These are phyloP conservation scores for Odobenus rosmarus DNA, from an alignment of 2,113 vertebrate genomes.

Conservation along the genomic window DNA sequence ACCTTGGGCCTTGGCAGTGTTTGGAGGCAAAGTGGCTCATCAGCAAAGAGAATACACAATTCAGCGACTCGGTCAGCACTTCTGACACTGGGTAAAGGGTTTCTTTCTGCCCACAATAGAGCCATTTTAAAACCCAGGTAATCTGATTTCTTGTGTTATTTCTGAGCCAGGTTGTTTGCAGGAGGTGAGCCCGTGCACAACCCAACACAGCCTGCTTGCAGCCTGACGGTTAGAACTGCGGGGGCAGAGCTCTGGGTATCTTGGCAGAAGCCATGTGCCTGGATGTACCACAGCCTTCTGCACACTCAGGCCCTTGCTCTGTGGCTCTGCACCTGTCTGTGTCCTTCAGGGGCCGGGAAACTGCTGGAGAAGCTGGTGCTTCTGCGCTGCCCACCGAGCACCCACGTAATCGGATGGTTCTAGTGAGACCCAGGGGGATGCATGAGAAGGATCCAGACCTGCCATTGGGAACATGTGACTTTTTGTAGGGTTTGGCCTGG, in stretches of 20 bases:
- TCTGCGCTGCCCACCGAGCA: not conserved
- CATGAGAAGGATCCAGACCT: not conserved
- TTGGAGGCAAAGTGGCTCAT: not conserved
- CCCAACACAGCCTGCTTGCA: not conserved
- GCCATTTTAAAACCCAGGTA: not conserved
- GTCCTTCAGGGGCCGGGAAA: not conserved
- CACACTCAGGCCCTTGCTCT: not conserved
- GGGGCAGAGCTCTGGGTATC: not conserved
- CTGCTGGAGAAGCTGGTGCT: not conserved
- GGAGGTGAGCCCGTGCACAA: not conserved
- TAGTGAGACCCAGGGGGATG: not conserved
- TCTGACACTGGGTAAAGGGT: not conserved
- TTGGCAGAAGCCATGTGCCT: not conserved
- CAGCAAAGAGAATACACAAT: not conserved
- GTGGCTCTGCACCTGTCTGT: not conserved
- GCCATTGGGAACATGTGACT: accelerated
- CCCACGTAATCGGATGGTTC: accelerated
- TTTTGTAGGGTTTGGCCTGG: not conserved
- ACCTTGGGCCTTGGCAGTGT: not conserved
- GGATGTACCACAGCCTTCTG: accelerated
- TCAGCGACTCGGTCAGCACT: not conserved
- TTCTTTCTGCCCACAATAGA: not conserved
- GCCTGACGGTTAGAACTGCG: accelerated
- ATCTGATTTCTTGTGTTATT: not conserved
- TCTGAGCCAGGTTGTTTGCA: not conserved